A percentile compares a stretch with the other conserved stretches of the same genome.
These are phyloP conservation scores for Philereme transversata DNA, from an alignment of 2,888 invertebrate genomes.

Conservation along the genomic window DNA sequence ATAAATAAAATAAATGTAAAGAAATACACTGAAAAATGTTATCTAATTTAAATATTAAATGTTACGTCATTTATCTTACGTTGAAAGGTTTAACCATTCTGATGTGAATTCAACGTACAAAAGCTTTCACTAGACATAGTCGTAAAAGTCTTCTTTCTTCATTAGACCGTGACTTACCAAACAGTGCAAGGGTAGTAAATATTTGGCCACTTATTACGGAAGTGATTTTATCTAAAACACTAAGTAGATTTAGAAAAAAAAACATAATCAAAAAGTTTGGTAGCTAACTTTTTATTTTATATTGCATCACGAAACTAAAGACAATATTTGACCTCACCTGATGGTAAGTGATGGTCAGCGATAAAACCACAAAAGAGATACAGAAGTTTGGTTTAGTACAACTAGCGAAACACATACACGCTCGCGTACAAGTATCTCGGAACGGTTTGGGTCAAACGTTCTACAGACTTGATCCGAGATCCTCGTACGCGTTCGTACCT, in stretches of 20 bases:
- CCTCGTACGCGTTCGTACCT: no score
- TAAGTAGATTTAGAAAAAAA: background rate
- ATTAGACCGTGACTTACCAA: slow-evolving; percentile 35
- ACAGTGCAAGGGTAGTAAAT: slow-evolving; percentile 29
- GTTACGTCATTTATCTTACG: slow-evolving; percentile 25
- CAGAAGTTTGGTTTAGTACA: no score
- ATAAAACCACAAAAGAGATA: no score
- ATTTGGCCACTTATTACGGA: slow-evolving; percentile 38
- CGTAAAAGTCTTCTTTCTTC: slow-evolving; percentile 31
- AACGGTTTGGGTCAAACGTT: no score
- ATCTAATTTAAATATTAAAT: background rate
- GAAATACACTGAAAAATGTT: background rate
- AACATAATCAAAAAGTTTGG: no score
- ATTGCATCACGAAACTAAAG: no score
- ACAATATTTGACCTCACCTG: no score
- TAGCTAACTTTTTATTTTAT: no score
- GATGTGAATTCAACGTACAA: slow-evolving; percentile 13
- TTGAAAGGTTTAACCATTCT: slow-evolving; percentile 21
- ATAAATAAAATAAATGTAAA: slow-evolving; percentile 33
- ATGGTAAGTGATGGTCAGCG: no score
- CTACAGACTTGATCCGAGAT: no score
- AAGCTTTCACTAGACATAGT: slow-evolving; percentile 31
- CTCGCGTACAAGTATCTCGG: no score
- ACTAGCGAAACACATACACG: no score
- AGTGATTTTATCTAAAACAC: slow-evolving; percentile 16